A percentile compares a stretch with the other conserved stretches of the same genome.
These are phyloP conservation scores for Hyalella azteca DNA, from an alignment of 2,888 invertebrate genomes.

Conservation along the genomic window DNA sequence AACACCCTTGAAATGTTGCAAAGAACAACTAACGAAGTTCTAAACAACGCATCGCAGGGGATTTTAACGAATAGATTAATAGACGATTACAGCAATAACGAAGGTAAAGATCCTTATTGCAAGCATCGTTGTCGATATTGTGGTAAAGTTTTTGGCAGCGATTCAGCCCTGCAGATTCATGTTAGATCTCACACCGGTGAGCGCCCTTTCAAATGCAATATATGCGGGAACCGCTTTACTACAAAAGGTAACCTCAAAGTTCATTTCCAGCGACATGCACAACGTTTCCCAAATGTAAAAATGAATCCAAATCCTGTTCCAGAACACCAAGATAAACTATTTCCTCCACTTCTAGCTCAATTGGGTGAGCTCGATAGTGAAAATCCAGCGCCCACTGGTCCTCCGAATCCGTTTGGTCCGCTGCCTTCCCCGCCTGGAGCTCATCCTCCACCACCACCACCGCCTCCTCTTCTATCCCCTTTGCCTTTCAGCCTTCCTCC, in stretches of 20 bases:
- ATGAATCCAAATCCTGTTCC: constrained; percentile 97
- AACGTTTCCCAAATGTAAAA: constrained; percentile 91
- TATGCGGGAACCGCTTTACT: constrained; percentile 97
- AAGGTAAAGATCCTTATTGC: constrained; percentile 82
- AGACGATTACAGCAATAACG: constrained; percentile 72
- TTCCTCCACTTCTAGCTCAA: constrained; percentile 84
- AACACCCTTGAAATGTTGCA: constrained; percentile 92
- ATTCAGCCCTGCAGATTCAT: constrained; percentile 96
- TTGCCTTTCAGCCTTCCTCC: constrained; percentile 4
- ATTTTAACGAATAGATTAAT: constrained; percentile 85
- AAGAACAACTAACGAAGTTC: constrained; percentile 83
- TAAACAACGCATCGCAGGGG: constrained; percentile 92
- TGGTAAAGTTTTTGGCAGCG: constrained; percentile 94
- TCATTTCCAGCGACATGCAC: constrained; percentile 94
- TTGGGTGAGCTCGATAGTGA: constrained; percentile 66
- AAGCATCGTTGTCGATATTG: constrained; percentile 94
- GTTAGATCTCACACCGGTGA: constrained; percentile 97
- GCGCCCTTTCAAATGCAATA: constrained; percentile 97
- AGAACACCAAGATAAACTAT: constrained; percentile 93
- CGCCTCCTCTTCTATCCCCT: constrained; percentile 21
- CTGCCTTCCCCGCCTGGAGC: constrained; percentile 72
- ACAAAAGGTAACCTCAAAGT: constrained; percentile 99
- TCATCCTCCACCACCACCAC: constrained; percentile 66
- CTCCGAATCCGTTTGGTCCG: constrained; percentile 68
- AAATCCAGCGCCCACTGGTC: constrained; percentile 70